A percentile compares a stretch with the other conserved stretches of the same genome.
phyloP scores from a whole-genome alignment of 2,797 vertebrate genomes.

The Anguilla anguilla region DNA sequence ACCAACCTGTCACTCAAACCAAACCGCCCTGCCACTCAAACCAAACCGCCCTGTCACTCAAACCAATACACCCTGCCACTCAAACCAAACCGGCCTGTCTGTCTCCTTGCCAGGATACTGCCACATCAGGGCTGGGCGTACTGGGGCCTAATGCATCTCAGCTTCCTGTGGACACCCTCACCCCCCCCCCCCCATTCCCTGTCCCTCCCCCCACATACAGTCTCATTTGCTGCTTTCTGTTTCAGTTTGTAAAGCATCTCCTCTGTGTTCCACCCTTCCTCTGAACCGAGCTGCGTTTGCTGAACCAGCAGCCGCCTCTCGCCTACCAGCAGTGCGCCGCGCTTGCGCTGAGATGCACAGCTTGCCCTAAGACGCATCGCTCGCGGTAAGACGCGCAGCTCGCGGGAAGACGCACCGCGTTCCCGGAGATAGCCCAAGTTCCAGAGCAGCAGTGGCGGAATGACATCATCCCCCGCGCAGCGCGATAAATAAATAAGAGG shows the following conservation, averaged over 20 bases:
- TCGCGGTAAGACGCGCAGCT: background rate
- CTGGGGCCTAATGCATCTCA: background rate
- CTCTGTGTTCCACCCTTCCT: background rate
- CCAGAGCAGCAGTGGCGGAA: slow-evolving; percentile 9
- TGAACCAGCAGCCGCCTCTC: background rate
- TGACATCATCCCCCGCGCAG: slow-evolving; percentile 16
- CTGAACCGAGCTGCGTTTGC: background rate
- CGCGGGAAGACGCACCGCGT: background rate
- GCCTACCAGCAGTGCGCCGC: background rate
- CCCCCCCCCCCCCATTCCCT: background rate
- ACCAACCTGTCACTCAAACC: too few species aligned
- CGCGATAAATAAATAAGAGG: slow-evolving; percentile 1
- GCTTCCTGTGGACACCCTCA: background rate
- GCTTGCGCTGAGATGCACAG: background rate
- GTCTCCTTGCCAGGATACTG: background rate
- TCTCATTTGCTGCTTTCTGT: background rate
- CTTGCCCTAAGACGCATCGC: background rate
- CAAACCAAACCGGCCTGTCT: background rate
- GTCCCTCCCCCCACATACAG: too few species aligned
- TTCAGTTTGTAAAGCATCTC: background rate
- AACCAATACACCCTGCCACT: background rate
- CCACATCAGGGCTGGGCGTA: background rate
- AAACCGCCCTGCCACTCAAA: background rate
- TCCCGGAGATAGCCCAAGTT: background rate
- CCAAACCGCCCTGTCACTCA: background rate